Evolutionary conservation across 2,888 invertebrate genomes (phyloP), one percentile per base, ranked within the genome.

Genomic region (Eristalis pertinax): DNA sequence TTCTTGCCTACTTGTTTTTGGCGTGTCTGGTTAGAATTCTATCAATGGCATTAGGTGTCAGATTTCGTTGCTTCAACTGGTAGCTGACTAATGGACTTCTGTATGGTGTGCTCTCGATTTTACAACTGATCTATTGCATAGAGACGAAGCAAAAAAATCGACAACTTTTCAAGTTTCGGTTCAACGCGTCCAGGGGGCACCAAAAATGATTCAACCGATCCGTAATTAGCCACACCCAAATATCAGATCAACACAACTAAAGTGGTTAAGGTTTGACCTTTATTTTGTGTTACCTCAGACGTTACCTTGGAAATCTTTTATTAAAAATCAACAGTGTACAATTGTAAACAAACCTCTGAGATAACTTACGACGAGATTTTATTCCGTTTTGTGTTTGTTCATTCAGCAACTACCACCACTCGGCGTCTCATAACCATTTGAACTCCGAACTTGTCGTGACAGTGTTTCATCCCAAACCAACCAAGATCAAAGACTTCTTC

Each of bases 401-500:
- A 50, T 50, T 50, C 19, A 19, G 19, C 2, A n/a, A 8, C 32
- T 32, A 32, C 50, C 50, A 19, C 19, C 50, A 50, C 38, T 38
- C 50, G 19, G 2, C 19, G 19, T 19, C 19, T 4, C 50, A 19
- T 8, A 19, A 50, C 19, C 19, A 50, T 7, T 22, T 50, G 50
- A 50, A 50, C 50, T 50, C 10, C 22, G 41, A 19, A 58, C 43
- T 29, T 75, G 32, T 75, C 65, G 70, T 75, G 79, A 72, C 35
- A 35, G 65, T 58, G 68, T 29, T 41, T 68, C 35, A 58, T 50
- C 35, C 26, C 68, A 24, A 68, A 58, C 73, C 64, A 26, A 77
- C 26, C 43, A 77, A 81, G 85, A 82, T 82, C 86, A 86, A 75
- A 67, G 78, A 86, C 78, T 82, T 77, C 22, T 74, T 56, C 65